phyloP scores from a whole-genome alignment of 2,113 vertebrate genomes.

The Corvus cornix region DNA sequence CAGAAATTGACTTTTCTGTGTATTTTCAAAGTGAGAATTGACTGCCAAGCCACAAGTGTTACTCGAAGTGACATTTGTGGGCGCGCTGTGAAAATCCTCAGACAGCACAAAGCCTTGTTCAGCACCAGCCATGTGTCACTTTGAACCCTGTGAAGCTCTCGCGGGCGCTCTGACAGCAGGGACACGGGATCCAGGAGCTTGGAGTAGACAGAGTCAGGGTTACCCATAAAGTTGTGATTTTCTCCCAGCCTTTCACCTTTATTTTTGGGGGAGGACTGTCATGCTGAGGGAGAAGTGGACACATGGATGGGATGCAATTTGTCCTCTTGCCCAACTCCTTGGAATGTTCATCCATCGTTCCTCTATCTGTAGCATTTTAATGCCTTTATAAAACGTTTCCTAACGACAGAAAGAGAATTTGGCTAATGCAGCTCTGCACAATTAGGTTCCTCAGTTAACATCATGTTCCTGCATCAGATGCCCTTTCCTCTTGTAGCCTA shows the following conservation, averaged over 20 bases:
- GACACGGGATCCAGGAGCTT: accelerated
- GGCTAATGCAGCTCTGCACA: slow-evolving; percentile 53
- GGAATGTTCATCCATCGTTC: not conserved
- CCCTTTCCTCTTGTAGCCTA: slow-evolving; percentile 41
- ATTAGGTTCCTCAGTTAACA: slow-evolving; percentile 62
- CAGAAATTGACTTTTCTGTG: slow-evolving; percentile 27
- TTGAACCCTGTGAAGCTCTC: not conserved
- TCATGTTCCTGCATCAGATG: slow-evolving; percentile 44
- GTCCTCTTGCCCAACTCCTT: not conserved
- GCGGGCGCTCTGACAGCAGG: not conserved
- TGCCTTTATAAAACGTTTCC: slow-evolving; percentile 47
- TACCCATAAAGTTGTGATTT: not conserved
- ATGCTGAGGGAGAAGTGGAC: not conserved
- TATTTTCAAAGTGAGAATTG: slow-evolving; percentile 48
- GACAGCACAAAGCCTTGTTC: not conserved
- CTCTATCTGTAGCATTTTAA: slow-evolving; percentile 26
- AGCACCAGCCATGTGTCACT: not conserved
- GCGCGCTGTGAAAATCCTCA: not conserved
- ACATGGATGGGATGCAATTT: not conserved
- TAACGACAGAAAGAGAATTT: slow-evolving; percentile 57
- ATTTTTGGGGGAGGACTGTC: not conserved
- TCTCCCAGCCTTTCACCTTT: not conserved
- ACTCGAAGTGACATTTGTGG: slow-evolving; percentile 44
- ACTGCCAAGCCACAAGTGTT: not conserved
- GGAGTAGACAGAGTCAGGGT: accelerated